phyloP scores from a whole-genome alignment of 2,888 invertebrate genomes.

The Andrena trimmerana region DNA sequence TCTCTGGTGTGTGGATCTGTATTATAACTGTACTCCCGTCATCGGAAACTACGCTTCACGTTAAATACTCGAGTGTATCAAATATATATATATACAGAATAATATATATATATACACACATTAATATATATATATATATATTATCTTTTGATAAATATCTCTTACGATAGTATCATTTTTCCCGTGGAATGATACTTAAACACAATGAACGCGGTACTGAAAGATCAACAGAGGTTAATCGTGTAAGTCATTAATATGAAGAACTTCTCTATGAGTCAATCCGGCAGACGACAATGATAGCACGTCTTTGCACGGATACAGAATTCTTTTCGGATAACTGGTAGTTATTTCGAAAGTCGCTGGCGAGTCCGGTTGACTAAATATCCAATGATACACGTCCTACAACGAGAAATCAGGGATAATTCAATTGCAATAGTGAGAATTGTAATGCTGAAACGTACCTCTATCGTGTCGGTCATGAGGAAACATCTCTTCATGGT shows the following conservation, averaged over 20 bases:
- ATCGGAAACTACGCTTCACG: constrained; percentile 68
- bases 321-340: constrained; percentile 95
- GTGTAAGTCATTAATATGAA: constrained; percentile 97
- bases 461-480: constrained; percentile 92
- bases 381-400: constrained; percentile 97
- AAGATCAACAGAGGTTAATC: constrained; percentile 85
- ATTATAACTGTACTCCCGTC: constrained; percentile 47
- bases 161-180: constrained; percentile 69
- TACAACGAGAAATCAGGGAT: constrained; percentile 85
- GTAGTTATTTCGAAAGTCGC: constrained; percentile 97
- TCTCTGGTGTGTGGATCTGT: constrained; percentile 41
- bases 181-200: constrained; percentile 70
- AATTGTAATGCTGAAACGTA: constrained; percentile 80
- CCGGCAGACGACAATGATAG: constrained; percentile 91
- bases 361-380: constrained; percentile 97
- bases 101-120: constrained; percentile 45
- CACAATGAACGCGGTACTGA: constrained; percentile 60
- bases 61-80: constrained; percentile 81
- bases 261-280: constrained; percentile 94
- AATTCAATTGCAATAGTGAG: background rate
- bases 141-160: constrained; percentile 72
- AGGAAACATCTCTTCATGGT: constrained; percentile 95
- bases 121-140: constrained; percentile 47
- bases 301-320: constrained; percentile 87
- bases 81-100: constrained; percentile 68